A percentile compares a stretch with the other conserved stretches of the same genome.
Conservation (phyloP, 2,888 invertebrate genomes). For the Chrysina gloriosa region DNA sequence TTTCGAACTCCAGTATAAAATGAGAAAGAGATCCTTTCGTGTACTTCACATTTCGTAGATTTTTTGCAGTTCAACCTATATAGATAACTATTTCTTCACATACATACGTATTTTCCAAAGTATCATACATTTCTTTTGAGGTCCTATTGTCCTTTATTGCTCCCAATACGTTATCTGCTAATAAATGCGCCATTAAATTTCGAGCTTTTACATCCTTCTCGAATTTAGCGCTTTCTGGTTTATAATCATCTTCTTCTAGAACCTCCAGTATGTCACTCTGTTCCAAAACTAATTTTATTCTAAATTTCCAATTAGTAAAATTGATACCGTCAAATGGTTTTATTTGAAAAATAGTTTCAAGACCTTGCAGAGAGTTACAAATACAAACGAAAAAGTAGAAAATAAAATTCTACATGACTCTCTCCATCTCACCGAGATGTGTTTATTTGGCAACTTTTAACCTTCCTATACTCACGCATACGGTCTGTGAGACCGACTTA, state of each 20-base stretch:
- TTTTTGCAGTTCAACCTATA: slow-evolving; percentile 39
- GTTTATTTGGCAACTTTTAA: too few species aligned
- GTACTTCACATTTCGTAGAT: slow-evolving; percentile 41
- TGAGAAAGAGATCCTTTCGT: slow-evolving; percentile 31
- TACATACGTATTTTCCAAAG: slow-evolving; percentile 40
- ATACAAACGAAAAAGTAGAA: too few species aligned
- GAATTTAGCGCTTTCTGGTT: slow-evolving; percentile 31
- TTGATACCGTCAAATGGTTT: slow-evolving; percentile 46
- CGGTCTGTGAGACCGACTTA: too few species aligned
- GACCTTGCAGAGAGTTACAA: too few species aligned
- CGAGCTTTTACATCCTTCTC: slow-evolving; percentile 46
- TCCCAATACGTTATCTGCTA: slow-evolving; percentile 47
- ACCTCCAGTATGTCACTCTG: slow-evolving; percentile 42
- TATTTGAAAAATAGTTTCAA: too few species aligned
- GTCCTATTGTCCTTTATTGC: slow-evolving; percentile 46
- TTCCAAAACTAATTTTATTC: slow-evolving; percentile 45
- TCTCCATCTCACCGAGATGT: too few species aligned
- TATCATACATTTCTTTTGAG: slow-evolving; percentile 47
- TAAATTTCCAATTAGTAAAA: slow-evolving; percentile 48
- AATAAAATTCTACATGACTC: too few species aligned
- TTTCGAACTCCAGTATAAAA: slow-evolving; percentile 43
- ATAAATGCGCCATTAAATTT: slow-evolving; percentile 46
- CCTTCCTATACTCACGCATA: too few species aligned
- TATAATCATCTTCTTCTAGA: slow-evolving; percentile 6
- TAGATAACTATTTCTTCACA: slow-evolving; percentile 19